Conservation (phyloP, 2,797 vertebrate species). For the Enteromius radiatus region DNA sequence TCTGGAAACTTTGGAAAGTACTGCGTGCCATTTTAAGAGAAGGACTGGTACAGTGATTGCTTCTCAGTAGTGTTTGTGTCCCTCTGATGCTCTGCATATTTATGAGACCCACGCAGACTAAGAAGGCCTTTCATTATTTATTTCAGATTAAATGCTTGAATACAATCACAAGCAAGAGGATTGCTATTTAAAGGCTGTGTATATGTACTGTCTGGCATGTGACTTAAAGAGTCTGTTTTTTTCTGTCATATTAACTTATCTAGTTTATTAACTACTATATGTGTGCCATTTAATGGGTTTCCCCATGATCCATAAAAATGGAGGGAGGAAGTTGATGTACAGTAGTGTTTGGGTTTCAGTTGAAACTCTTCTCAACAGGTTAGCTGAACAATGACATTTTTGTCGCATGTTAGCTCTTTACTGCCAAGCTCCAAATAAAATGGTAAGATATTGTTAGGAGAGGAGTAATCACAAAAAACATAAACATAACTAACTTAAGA, state of each 20-base stretch:
- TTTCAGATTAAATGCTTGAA: slow-evolving; percentile 58
- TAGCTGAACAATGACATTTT: background rate
- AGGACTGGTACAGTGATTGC: slow-evolving; percentile 30
- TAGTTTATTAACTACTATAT: background rate
- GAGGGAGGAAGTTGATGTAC: background rate
- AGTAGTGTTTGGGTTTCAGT: background rate
- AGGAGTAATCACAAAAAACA: too few species aligned
- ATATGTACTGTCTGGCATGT: slow-evolving; percentile 50
- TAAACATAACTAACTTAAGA: too few species aligned
- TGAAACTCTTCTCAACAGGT: background rate
- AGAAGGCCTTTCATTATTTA: slow-evolving; percentile 39
- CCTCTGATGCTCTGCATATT: slow-evolving; percentile 64
- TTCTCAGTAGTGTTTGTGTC: slow-evolving; percentile 51
- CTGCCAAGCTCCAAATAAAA: too few species aligned
- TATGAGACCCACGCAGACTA: slow-evolving; percentile 56
- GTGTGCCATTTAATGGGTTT: background rate
- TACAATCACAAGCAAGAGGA: slow-evolving; percentile 43
- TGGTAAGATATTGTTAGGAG: too few species aligned
- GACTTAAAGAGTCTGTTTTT: background rate
- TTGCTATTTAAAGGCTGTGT: slow-evolving; percentile 39
- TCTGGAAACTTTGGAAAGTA: slow-evolving; percentile 59
- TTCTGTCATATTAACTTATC: background rate
- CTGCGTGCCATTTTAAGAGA: slow-evolving; percentile 42
- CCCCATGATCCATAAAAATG: background rate
- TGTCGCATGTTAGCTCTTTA: too few species aligned